Conservation (phyloP, 1,140 invertebrate species). For the Acyrthosiphon pisum region DNA sequence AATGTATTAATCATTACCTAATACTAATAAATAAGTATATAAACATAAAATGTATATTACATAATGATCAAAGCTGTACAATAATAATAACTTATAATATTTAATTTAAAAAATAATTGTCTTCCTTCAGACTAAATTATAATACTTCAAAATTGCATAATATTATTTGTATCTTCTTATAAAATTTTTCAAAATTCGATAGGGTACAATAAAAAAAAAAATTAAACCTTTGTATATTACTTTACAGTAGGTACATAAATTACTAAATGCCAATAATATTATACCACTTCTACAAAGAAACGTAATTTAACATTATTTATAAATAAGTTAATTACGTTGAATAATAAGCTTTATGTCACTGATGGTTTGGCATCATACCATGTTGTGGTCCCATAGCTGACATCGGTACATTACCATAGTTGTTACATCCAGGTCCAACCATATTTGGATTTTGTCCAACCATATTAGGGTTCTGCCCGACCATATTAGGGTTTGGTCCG, state of each 20-base stretch:
- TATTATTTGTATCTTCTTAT: neutral
- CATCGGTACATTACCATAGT: constrained; percentile 50
- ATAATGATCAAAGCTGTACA: neutral
- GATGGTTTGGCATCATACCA: constrained; percentile 49
- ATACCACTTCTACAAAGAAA: neutral
- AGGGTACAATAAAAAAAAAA: neutral
- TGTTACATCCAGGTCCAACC: constrained; percentile 50
- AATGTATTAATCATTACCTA: neutral
- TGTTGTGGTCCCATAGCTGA: constrained; percentile 53
- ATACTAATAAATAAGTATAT: constrained; percentile 10
- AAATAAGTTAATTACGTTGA: neutral
- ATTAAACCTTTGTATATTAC: neutral
- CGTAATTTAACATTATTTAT: neutral
- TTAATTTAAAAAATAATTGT: neutral
- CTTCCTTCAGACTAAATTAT: neutral
- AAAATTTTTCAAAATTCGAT: neutral
- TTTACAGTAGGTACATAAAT: neutral
- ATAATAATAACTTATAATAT: neutral
- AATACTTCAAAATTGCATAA: neutral
- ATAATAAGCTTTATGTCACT: constrained; percentile 53
- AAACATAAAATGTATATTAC: neutral
- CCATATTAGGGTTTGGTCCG: constrained; percentile 24
- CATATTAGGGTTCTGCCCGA: constrained; percentile 41
- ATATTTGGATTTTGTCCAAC: constrained; percentile 41
- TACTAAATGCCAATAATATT: neutral